phyloP scores from a whole-genome alignment of 2,888 invertebrate species.

The Melolontha melolontha region DNA sequence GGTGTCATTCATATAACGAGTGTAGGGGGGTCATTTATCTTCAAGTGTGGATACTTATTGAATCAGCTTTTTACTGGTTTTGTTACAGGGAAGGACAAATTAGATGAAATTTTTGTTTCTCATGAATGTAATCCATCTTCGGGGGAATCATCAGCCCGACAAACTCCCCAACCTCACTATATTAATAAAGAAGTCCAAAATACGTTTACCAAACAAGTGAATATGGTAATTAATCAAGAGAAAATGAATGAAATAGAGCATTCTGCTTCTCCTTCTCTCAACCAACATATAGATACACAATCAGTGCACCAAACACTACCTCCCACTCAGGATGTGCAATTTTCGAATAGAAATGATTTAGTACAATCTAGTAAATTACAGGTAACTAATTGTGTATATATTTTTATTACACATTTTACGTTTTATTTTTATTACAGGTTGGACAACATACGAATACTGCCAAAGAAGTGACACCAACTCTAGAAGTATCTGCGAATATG shows the following conservation, averaged over 20 bases:
- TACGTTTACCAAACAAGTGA: constrained; percentile 59
- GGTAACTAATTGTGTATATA: constrained; percentile 53
- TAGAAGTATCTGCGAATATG: constrained; percentile 78
- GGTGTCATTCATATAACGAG: too few relatives aligned
- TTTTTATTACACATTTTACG: constrained; percentile 16
- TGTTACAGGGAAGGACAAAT: constrained; percentile 56
- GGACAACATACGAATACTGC: constrained; percentile 53
- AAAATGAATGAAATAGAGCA: constrained; percentile 43
- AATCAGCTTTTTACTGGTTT: too few relatives aligned
- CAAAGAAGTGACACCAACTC: constrained; percentile 68
- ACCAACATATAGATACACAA: constrained; percentile 43
- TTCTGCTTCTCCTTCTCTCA: constrained; percentile 38
- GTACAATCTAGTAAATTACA: constrained; percentile 63
- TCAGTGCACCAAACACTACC: constrained; percentile 45
- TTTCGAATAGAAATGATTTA: constrained; percentile 55
- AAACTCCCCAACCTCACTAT: constrained; percentile 64
- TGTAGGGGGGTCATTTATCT: too few relatives aligned
- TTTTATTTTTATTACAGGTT: constrained; percentile 51
- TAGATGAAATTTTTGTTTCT: constrained; percentile 62
- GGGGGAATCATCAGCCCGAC: constrained; percentile 66
- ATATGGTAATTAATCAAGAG: constrained; percentile 43
- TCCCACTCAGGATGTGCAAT: constrained; percentile 52
- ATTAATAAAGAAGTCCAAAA: constrained; percentile 61
- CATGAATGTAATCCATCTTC: constrained; percentile 63
- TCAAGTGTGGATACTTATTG: too few relatives aligned